Conservation (phyloP, 1,140 invertebrate genomes). For the Zaprionus capensis region DNA sequence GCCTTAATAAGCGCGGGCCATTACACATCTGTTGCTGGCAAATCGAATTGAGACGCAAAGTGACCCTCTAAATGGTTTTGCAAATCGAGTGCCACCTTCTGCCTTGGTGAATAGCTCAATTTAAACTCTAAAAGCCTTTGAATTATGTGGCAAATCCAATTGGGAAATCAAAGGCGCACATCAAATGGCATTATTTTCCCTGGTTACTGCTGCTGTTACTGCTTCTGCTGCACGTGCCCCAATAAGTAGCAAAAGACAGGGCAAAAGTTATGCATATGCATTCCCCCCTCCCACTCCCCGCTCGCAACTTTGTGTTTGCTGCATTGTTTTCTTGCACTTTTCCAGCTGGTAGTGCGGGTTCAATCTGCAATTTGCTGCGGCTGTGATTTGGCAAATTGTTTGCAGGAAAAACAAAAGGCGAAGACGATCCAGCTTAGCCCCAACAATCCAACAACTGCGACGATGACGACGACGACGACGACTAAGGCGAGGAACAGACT, state of each 20-base stretch:
- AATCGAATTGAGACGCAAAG: constrained; percentile 28
- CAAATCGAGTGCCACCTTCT: constrained; percentile 33
- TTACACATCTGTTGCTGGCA: not conserved
- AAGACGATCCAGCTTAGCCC: constrained; percentile 58
- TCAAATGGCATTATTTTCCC: constrained; percentile 52
- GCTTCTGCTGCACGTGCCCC: constrained; percentile 18
- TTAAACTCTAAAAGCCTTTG: constrained; percentile 14
- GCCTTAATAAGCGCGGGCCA: no score
- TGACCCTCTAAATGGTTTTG: constrained; percentile 23
- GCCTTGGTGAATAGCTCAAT: constrained; percentile 33
- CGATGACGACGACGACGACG: not conserved
- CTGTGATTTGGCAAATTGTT: constrained; percentile 72
- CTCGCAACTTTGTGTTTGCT: not conserved
- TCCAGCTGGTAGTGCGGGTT: constrained; percentile 27
- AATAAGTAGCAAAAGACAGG: constrained; percentile 13
- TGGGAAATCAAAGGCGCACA: constrained; percentile 56
- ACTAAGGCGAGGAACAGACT: constrained; percentile 14
- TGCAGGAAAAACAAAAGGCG: constrained; percentile 67
- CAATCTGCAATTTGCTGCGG: constrained; percentile 63
- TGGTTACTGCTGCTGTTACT: not conserved
- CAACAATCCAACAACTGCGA: constrained; percentile 46
- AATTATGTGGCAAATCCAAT: constrained; percentile 56
- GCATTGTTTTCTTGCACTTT: constrained; percentile 1
- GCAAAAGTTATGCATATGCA: constrained; percentile 72
- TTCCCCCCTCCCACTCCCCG: constrained; percentile 24